Base-by-base conservation (phyloP, 2,113 vertebrate genomes). In the Lophura nycthemera region DNA sequence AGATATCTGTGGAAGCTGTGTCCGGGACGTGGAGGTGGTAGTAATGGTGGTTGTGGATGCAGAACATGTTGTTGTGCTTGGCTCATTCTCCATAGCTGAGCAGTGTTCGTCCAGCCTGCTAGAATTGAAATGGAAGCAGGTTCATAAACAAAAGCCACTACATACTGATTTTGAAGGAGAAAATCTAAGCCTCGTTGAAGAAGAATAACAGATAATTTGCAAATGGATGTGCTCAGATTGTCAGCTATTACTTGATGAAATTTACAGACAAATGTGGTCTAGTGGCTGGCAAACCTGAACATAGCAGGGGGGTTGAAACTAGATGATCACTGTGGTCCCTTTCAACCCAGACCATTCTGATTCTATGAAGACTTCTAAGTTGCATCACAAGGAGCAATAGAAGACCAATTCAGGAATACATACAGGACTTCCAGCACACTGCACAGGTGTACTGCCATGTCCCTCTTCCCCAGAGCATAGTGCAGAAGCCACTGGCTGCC, bases 1-100 rank as follows among this genome's bases (percentile, higher is more conserved):
- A 19, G 98, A 98, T 36, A 98, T 96, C 84, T 98, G 98, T 1
- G 98, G 98, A 0, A 98, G 97, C 79, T 97, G 98, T 42, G 97
- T 91, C 90, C 98, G 97, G 30, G 98, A 97, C 5, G 97, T 96
- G 79, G 97, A 97, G 50, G 82, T 97, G 83, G 96, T 98, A 48
- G 96, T 97, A 71, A 97, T 76, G 3, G 96, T 98, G 0, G 98
- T 97, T 5, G 96, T 97, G n/a, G 98, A 96, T 42, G 98, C 96
- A 45, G 98, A 97, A 32, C 97, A 97, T 5, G 97, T 95, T n/a
- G 97, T 98, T 27, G 97, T 96, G 79, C 74, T 98, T 86, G 97
- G 92, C 63, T 98, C 98, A 93, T 97, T 97, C 96, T 98, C 98
- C 98, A 98, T 99, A 83, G 96, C 45, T 97, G 95, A 72, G 89